Conservation (phyloP, 1,140 invertebrate genomes). For the Zophobas atratus region DNA sequence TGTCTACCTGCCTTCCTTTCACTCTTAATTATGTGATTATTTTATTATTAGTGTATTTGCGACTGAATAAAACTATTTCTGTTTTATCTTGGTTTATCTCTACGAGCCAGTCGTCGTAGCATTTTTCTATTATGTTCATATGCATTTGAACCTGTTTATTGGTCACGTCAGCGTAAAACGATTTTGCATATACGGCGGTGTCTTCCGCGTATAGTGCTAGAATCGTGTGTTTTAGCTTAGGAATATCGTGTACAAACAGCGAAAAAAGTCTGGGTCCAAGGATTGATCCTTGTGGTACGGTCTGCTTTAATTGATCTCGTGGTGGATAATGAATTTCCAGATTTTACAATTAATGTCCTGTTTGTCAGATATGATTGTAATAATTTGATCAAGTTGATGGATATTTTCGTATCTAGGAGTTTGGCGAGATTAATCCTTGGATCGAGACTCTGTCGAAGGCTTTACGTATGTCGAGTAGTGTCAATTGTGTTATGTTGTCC, state of each 20-base stretch:
- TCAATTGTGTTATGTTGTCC: slow-evolving; percentile 20
- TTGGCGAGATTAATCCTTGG: slow-evolving; percentile 57
- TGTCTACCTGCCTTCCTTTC: too few species aligned
- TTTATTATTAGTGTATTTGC: too few species aligned
- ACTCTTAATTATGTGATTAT: too few species aligned
- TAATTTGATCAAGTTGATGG: not conserved
- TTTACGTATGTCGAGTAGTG: slow-evolving; percentile 55
- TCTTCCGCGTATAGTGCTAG: slow-evolving; percentile 60
- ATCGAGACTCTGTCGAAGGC: slow-evolving; percentile 63
- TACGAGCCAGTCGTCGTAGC: slow-evolving; percentile 57
- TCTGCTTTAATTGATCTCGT: slow-evolving; percentile 21
- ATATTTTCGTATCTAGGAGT: not conserved
- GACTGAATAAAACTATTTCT: not conserved
- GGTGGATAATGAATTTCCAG: not conserved
- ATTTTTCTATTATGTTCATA: slow-evolving; percentile 50
- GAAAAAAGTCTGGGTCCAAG: slow-evolving; percentile 46
- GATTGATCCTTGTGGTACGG: slow-evolving; percentile 49
- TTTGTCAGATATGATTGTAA: slow-evolving; percentile 3
- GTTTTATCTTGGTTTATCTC: slow-evolving; percentile 42
- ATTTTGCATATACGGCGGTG: slow-evolving; percentile 52
- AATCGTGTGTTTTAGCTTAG: not conserved
- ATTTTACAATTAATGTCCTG: slow-evolving; percentile 8
- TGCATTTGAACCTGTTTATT: not conserved
- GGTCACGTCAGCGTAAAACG: slow-evolving; percentile 6
- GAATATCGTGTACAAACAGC: slow-evolving; percentile 47